These are phyloP conservation scores for Limosa lapponica DNA, from an alignment of 2,797 vertebrate genomes.

Conservation along the genomic window DNA sequence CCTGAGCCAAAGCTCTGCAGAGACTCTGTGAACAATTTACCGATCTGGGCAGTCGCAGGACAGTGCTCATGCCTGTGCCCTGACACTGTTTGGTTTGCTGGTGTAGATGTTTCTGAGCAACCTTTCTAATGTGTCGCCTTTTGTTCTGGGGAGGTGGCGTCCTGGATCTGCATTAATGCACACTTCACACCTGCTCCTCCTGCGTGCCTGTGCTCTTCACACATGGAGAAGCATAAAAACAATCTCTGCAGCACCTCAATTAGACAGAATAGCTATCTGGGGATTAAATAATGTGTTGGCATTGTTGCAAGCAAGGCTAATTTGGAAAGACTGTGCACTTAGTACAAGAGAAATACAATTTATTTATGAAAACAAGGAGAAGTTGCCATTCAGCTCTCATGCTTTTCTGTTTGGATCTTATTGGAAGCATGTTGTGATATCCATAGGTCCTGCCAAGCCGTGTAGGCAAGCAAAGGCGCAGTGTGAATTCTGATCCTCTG, in stretches of 20 bases:
- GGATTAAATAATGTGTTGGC: neutral
- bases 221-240: neutral
- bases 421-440: neutral
- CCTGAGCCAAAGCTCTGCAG: neutral
- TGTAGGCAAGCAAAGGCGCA: neutral
- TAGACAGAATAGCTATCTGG: neutral
- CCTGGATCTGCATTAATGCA: neutral
- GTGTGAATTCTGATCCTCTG: neutral
- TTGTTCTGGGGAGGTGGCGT: neutral
- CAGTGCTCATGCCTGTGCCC: neutral
- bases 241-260: neutral
- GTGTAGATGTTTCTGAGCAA: neutral
- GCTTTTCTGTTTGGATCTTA: neutral
- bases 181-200: neutral
- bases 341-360: neutral
- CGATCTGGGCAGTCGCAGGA: neutral
- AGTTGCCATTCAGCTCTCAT: neutral
- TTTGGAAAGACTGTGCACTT: neutral
- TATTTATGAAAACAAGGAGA: neutral
- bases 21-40: neutral
- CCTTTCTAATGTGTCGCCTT: neutral
- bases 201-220: neutral
- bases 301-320: neutral
- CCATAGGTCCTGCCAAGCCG: neutral
- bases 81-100: neutral